Base-by-base conservation (phyloP, 2,888 invertebrate species). In the Hecatera dysodea region DNA sequence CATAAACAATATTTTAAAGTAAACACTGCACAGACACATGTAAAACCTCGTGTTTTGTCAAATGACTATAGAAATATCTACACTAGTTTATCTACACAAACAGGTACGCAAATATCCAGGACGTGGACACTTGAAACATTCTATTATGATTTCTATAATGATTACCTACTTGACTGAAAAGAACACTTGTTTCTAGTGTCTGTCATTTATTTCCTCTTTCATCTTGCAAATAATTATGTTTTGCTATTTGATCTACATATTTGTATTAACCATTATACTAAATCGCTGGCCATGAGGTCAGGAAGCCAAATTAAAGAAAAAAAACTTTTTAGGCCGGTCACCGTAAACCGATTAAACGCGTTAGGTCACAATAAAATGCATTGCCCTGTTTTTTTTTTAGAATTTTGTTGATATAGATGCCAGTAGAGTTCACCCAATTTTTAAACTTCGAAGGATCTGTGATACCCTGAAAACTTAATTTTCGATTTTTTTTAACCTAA, bases 1-100 rank as follows among this genome's bases (percentile, higher is more conserved):
- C 55, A 75, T 33, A 55, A 55, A 66, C 44, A 62, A 19, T 62
- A 22, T 44, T 36, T 22, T 7, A n/a, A 44, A 29, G 65, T 64
- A 64, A 63, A 71, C 22, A 69, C 22, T 2, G 33, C 42, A 50
- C 48, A 61, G 39, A n/a, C n/a, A n/a, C n/a, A n/a, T n/a, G n/a
- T n/a, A n/a, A n/a, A n/a, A n/a, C n/a, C n/a, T 39, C 48, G 52
- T 52, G 27, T 63, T 24, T 55, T 71, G 17, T 53, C 27, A 36
- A 53, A 39, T 5, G 19, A 12, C 19, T 11, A 33, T 29, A 33
- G 12, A 27, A 24, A 48, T 5, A 39, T 29, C 29, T 39, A 67
- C 11, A 33, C 17, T 11, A 50, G 15, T 29, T 36, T 56, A 36
- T 22, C 15, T n/a, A 44, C 24, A 36, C 12, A 46, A 11, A n/a